Evolutionary conservation across 1,140 invertebrate genomes (phyloP).

Genomic region (Meloidogyne floridensis): DNA sequence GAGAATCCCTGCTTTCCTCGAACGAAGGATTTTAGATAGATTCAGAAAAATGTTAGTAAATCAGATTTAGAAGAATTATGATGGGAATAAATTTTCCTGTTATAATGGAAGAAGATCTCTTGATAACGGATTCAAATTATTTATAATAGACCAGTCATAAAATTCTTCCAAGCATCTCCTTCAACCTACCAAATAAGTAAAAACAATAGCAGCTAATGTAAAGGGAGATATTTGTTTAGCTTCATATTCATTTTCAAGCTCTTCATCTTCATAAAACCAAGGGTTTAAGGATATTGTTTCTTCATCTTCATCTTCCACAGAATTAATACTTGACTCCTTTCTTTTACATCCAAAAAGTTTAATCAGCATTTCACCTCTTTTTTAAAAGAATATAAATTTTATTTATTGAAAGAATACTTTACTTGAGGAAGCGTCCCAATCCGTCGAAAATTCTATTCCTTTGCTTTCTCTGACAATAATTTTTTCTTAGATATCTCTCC

Average conservation of each 20-base stretch:
- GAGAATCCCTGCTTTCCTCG: too few relatives aligned
- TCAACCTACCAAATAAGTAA: conserved; percentile 43
- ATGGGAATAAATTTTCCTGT: too few relatives aligned
- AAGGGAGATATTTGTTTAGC: conserved; percentile 42
- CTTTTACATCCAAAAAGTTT: conserved; percentile 11
- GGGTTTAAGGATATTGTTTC: conserved; percentile 15
- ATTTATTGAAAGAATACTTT: conserved; percentile 2
- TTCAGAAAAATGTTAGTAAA: too few relatives aligned
- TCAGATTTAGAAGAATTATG: too few relatives aligned
- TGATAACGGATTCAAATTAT: too few relatives aligned
- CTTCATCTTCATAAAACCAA: conserved; percentile 34
- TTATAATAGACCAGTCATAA: too few relatives aligned
- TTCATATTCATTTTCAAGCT: conserved; percentile 19
- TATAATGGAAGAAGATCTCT: too few relatives aligned
- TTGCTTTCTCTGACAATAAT: conserved; percentile 25
- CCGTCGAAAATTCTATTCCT: background rate
- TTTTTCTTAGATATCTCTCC: conserved; percentile 32
- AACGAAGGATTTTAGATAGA: too few relatives aligned
- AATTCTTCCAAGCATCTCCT: too few relatives aligned
- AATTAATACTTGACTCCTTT: background rate
- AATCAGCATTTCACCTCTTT: background rate
- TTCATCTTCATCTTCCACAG: conserved; percentile 17
- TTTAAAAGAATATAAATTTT: background rate
- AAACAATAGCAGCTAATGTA: conserved; percentile 37
- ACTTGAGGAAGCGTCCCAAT: conserved; percentile 12